Conservation (phyloP, 2,888 invertebrate species). For the Tenthredo amoena region DNA sequence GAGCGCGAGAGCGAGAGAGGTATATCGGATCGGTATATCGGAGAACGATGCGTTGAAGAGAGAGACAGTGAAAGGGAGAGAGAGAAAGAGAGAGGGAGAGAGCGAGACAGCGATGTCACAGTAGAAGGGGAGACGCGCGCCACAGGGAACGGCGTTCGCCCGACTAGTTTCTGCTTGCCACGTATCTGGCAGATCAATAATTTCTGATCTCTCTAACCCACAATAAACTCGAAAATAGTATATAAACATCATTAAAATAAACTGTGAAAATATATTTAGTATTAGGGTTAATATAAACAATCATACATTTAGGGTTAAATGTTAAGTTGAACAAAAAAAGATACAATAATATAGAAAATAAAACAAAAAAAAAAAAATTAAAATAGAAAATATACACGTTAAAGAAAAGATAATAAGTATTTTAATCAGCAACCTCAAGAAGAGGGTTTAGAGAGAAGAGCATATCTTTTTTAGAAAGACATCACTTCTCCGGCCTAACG, state of each 20-base stretch:
- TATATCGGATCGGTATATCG: slow-evolving; percentile 14
- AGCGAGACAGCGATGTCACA: slow-evolving; percentile 48
- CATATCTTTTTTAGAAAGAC: slow-evolving; percentile 17
- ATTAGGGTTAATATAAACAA: not conserved
- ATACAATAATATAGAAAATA: not conserved
- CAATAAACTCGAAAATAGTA: slow-evolving; percentile 43
- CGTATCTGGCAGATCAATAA: slow-evolving; percentile 71
- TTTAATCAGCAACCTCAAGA: not conserved
- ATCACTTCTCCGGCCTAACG: not conserved
- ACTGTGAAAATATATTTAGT: slow-evolving; percentile 26
- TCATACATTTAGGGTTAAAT: slow-evolving; percentile 7
- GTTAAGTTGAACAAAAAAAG: not conserved
- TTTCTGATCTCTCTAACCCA: slow-evolving; percentile 66
- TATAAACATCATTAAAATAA: slow-evolving; percentile 30
- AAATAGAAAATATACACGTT: not conserved
- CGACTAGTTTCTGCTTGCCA: slow-evolving; percentile 63
- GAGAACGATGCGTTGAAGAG: slow-evolving; percentile 47
- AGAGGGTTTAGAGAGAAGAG: slow-evolving; percentile 14
- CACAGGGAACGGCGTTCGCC: slow-evolving; percentile 71
- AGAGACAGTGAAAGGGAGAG: slow-evolving; percentile 48
- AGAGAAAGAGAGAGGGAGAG: slow-evolving; percentile 52
- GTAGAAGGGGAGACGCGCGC: slow-evolving; percentile 73
- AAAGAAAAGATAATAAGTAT: not conserved
- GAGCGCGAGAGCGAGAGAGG: slow-evolving; percentile 40
- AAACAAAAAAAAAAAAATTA: not conserved